Conservation (phyloP, 2,113 vertebrate genomes). For the Xiphophorus maculatus region DNA sequence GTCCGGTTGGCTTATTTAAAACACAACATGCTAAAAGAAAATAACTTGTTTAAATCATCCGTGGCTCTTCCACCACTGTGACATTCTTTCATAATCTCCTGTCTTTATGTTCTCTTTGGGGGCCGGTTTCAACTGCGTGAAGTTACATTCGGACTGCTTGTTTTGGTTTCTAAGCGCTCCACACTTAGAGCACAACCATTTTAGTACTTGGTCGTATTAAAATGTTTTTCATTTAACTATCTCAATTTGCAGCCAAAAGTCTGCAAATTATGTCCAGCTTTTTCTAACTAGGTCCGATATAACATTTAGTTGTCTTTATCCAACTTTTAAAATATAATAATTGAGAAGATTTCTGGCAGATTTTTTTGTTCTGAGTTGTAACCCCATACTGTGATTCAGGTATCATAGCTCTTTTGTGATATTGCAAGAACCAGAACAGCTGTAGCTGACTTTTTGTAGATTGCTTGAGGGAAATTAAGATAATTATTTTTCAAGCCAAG, state of each 20-base stretch:
- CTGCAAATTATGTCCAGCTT: neutral
- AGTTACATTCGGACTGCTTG: slow-evolving; percentile 47
- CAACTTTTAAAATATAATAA: neutral
- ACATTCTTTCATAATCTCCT: neutral
- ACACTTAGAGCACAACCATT: slow-evolving; percentile 19
- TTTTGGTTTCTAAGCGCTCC: slow-evolving; percentile 49
- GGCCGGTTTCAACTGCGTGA: slow-evolving; percentile 29
- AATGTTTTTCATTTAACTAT: neutral
- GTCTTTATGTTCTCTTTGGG: slow-evolving; percentile 13
- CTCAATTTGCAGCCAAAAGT: neutral
- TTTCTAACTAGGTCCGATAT: neutral
- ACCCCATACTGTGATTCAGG: neutral
- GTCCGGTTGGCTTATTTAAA: slow-evolving; percentile 5
- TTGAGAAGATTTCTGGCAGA: neutral
- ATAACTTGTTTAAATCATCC: slow-evolving; percentile 21
- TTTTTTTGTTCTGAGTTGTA: neutral
- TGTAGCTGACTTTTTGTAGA: neutral
- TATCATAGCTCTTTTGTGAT: neutral
- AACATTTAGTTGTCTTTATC: neutral
- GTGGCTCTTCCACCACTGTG: neutral
- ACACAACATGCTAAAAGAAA: neutral
- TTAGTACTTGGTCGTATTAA: neutral
- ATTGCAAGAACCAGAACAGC: neutral
- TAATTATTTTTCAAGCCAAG: neutral
- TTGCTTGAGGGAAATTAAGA: no score